A percentile compares a stretch with the other conserved stretches of the same genome.
These are phyloP conservation scores for Andinoacara biseriatus DNA, from an alignment of 2,113 vertebrate species.

Conservation along the genomic window DNA sequence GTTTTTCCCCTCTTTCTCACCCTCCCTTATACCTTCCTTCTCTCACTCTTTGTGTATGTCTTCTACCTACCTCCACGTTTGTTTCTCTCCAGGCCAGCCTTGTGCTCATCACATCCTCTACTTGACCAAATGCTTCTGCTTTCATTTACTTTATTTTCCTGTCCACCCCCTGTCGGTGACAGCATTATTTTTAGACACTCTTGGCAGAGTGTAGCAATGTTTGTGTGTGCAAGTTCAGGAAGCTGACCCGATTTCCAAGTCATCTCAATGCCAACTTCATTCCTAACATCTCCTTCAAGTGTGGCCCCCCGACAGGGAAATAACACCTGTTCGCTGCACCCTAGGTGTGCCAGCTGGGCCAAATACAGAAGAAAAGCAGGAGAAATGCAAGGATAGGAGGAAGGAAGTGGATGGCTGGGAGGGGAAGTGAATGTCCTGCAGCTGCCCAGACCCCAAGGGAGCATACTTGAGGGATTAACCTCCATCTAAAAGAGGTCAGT, in stretches of 20 bases:
- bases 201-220: slow-evolving; percentile 30
- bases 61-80: slow-evolving; percentile 19
- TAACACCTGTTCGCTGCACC: slow-evolving; percentile 65
- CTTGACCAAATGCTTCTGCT: slow-evolving; percentile 54
- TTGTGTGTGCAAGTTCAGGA: slow-evolving; percentile 36
- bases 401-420: not conserved
- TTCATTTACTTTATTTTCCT: slow-evolving; percentile 59
- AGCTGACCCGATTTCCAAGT: slow-evolving; percentile 67
- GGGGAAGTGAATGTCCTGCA: not conserved
- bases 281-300: slow-evolving; percentile 36
- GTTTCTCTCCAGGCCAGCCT: slow-evolving; percentile 45
- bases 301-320: slow-evolving; percentile 37
- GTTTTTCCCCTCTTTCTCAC: not conserved
- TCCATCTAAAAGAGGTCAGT: slow-evolving; percentile 34
- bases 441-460: not conserved
- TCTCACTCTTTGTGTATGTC: slow-evolving; percentile 16
- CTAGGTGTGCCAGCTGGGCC: slow-evolving; percentile 8
- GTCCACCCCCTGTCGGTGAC: slow-evolving; percentile 42
- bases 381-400: not conserved
- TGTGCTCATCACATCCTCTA: slow-evolving; percentile 41
- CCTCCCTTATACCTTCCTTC: not conserved
- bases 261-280: slow-evolving; percentile 46
- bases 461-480: slow-evolving; percentile 42
- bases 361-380: slow-evolving; percentile 6
- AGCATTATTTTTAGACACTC: slow-evolving; percentile 59